Evolutionary conservation across 2,113 vertebrate species (phyloP).

Genomic region (Meriones unguiculatus): DNA sequence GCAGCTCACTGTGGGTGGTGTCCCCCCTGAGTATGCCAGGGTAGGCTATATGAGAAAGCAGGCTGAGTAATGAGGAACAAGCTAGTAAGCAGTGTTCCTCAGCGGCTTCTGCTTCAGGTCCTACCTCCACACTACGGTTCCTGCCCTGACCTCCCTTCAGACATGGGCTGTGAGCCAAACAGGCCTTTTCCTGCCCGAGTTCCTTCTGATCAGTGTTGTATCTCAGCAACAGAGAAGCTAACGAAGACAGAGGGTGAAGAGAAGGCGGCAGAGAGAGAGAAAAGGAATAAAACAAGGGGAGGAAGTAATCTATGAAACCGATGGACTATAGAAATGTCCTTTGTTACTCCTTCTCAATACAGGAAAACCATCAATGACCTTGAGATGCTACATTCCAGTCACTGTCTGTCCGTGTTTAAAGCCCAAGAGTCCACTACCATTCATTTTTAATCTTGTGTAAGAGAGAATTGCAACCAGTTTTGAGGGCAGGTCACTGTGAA

Average conservation of each 20-base stretch:
- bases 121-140: neutral
- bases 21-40: neutral
- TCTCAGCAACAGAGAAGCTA: neutral
- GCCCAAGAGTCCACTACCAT: neutral
- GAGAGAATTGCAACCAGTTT: neutral
- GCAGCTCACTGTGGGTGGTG: neutral
- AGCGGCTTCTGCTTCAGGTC: neutral
- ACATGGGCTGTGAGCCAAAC: neutral
- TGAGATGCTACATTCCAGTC: neutral
- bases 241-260: neutral
- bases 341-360: neutral
- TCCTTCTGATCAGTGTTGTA: neutral
- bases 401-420: neutral
- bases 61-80: neutral
- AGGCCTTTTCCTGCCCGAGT: neutral
- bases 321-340: neutral
- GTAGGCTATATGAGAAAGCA: neutral
- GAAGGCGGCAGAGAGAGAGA: too few relatives aligned
- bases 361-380: neutral
- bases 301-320: neutral
- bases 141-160: neutral
- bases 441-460: slow-evolving; percentile 47
- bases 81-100: neutral
- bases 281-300: neutral
- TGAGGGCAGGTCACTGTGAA: neutral